Conservation (phyloP, 2,113 vertebrate species). For the Pelobates fuscus region DNA sequence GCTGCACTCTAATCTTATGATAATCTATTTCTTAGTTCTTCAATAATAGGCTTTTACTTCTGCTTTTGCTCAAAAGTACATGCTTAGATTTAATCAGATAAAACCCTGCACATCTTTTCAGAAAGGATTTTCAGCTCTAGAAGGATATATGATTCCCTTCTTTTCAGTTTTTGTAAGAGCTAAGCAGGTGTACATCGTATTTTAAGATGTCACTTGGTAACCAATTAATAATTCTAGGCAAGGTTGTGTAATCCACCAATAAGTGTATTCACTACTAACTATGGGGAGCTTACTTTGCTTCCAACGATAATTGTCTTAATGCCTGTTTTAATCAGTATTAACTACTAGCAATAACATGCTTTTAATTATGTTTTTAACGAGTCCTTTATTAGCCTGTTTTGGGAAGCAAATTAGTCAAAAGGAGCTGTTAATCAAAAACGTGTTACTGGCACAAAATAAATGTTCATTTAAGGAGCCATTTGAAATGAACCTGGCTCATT, state of each 20-base stretch:
- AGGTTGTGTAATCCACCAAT: conserved; percentile 39
- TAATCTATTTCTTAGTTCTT: too few species aligned
- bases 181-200: neutral
- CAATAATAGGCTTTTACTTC: too few species aligned
- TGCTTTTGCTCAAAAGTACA: too few species aligned
- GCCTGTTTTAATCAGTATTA: conserved; percentile 91
- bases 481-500: conserved; percentile 87
- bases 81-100: too few species aligned
- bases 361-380: conserved; percentile 92
- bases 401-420: conserved; percentile 86
- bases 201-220: neutral
- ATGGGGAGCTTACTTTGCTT: conserved; percentile 81
- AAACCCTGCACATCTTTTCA: neutral
- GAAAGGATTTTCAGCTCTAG: neutral
- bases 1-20: too few species aligned
- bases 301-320: conserved; percentile 84
- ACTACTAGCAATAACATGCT: conserved; percentile 89
- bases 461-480: conserved; percentile 85
- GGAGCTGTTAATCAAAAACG: conserved; percentile 82
- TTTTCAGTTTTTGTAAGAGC: neutral
- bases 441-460: conserved; percentile 87
- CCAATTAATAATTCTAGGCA: conserved; percentile 11
- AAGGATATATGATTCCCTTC: neutral
- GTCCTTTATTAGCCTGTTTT: conserved; percentile 82
- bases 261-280: conserved; percentile 61